Base-by-base conservation (phyloP, 1,140 invertebrate genomes). In the Pseudoatta argentina region DNA sequence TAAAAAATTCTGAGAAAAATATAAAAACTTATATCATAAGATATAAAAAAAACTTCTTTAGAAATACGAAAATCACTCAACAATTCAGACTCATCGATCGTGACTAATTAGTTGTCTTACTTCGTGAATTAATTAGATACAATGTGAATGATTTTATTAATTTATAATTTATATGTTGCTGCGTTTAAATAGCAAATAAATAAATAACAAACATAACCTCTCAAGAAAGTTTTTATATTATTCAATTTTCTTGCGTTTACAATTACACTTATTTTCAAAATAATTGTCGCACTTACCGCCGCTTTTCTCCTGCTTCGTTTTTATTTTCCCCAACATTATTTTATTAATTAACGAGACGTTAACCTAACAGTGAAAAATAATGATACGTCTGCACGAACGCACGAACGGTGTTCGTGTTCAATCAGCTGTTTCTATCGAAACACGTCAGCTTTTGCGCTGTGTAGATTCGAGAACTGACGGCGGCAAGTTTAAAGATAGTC, bases 271-370 rank as follows among this genome's bases (percentile, higher is more conserved):
- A 48, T 57, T 48, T 73, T 67, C 59, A 48, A 61, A 3, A 76
- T 73, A 86, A 66, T 85, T 34, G 67, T 77, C 10, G 10, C 34
- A 87, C 86, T 82, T 79, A 94, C 94, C 93, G 59, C 92, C 93
- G 48, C 69, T 83, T 83, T 94, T 94, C 30, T 93, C 92, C 66
- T 93, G 93, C 61, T 94, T 94, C 14, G 92, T 92, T 85, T 88
- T 88, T 16, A 92, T 91, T 90, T 93, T 94, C 18, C 86, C 89
- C 69, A 94, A 90, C 94, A 94, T 94, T 57, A 79, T 18, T 51
- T n/a, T 86, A 30, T 90, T 18, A 76, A 79, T 73, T 73, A n/a
- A 34, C 27, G 18, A 59, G 59, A 82, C 21, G 66, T 86, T 89
- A 89, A 89, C 87, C 87, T 89, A 89, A 77, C 18, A 75, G 44